Evolutionary conservation across 1,140 invertebrate species (phyloP).

Genomic region (Drosophila nannoptera): DNA sequence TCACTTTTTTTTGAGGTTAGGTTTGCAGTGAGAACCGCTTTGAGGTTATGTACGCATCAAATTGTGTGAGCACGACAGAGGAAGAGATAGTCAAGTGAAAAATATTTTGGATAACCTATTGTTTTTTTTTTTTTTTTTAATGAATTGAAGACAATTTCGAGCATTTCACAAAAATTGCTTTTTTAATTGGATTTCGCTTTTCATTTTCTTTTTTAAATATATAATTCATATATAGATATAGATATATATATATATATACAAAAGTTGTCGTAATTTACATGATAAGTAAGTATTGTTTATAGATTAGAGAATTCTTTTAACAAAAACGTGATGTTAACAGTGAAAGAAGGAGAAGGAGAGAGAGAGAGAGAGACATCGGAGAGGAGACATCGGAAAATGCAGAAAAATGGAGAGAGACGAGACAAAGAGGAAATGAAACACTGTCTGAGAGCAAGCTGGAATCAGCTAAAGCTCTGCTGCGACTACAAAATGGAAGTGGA

Average conservation of each 20-base stretch:
- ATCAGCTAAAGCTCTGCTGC: too few species aligned
- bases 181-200: slow-evolving; percentile 22
- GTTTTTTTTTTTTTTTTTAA: neutral
- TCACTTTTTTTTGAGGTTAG: too few species aligned
- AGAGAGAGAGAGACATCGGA: too few species aligned
- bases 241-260: neutral
- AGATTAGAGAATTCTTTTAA: neutral
- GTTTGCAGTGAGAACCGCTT: neutral
- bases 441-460: too few species aligned
- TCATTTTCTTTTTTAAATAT: neutral
- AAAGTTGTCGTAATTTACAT: slow-evolving; percentile 9
- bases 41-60: too few species aligned
- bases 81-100: slow-evolving; percentile 11
- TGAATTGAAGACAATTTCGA: slow-evolving; percentile 28
- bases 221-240: too few species aligned
- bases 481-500: too few species aligned
- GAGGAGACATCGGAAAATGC: too few species aligned
- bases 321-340: neutral
- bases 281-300: neutral
- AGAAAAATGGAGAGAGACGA: too few species aligned
- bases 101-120: slow-evolving; percentile 1
- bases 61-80: too few species aligned
- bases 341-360: neutral
- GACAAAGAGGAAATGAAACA: neutral
- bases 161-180: slow-evolving; percentile 7